A percentile compares a stretch with the other conserved stretches of the same genome.
phyloP scores from a whole-genome alignment of 1,140 invertebrate species.

The Procambarus clarkii region DNA sequence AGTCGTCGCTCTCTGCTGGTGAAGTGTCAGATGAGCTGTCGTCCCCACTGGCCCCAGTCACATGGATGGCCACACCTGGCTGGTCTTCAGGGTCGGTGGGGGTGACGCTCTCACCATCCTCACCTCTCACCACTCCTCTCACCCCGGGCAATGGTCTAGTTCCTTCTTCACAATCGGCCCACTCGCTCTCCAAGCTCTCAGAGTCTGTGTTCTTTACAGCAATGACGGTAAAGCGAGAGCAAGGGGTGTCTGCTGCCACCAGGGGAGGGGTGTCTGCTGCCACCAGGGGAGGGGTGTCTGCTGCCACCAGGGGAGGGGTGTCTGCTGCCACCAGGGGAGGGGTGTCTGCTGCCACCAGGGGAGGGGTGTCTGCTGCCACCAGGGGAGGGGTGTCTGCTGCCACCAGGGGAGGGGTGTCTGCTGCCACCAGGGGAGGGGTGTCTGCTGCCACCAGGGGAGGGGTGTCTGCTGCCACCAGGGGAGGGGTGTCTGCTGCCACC shows the following conservation, averaged over 20 bases:
- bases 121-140: constrained; percentile 26
- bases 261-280: not conserved
- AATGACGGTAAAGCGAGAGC: constrained; percentile 9
- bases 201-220: constrained; percentile 31
- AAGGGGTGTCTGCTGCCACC: not conserved
- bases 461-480: constrained; percentile 28
- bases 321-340: constrained; percentile 28
- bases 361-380: constrained; percentile 20
- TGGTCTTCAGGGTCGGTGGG: not conserved
- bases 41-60: constrained; percentile 41
- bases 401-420: constrained; percentile 11
- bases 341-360: constrained; percentile 36
- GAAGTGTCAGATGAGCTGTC: not conserved
- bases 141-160: not conserved
- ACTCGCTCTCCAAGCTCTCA: constrained; percentile 32
- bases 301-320: constrained; percentile 18
- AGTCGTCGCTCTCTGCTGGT: constrained; percentile 34
- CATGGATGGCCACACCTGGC: constrained; percentile 15
- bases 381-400: constrained; percentile 32
- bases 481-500: constrained; percentile 35
- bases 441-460: constrained; percentile 30
- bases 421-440: constrained; percentile 33
- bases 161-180: not conserved
- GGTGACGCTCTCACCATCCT: not conserved
- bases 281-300: constrained; percentile 38